Evolutionary conservation across 2,113 vertebrate genomes (phyloP).

Genomic region (Nycticorax nycticorax): DNA sequence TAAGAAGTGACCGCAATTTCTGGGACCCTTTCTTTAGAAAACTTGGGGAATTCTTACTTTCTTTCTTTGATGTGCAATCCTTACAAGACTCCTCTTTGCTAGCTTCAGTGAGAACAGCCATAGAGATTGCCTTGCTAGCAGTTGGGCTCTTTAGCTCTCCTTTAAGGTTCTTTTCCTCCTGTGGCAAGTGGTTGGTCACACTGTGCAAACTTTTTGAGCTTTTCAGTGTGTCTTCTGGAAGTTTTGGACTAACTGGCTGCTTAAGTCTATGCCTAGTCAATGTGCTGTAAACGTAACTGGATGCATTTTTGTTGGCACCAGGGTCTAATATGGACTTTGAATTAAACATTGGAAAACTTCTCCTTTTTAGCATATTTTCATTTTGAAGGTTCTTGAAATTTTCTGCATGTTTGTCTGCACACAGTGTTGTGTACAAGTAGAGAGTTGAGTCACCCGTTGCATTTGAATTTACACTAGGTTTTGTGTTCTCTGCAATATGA

Average conservation of each 20-base stretch:
- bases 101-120: slow-evolving; percentile 74
- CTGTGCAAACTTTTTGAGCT: slow-evolving; percentile 73
- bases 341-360: slow-evolving; percentile 86
- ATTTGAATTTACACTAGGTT: slow-evolving; percentile 46
- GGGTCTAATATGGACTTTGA: slow-evolving; percentile 78
- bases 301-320: slow-evolving; percentile 61
- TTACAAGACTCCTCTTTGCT: slow-evolving; percentile 73
- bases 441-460: slow-evolving; percentile 52
- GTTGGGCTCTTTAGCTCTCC: slow-evolving; percentile 65
- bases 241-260: slow-evolving; percentile 60
- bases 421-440: slow-evolving; percentile 74
- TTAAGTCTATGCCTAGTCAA: slow-evolving; percentile 74
- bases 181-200: slow-evolving; percentile 69
- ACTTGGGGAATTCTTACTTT: slow-evolving; percentile 75
- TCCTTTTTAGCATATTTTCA: slow-evolving; percentile 83
- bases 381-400: slow-evolving; percentile 70
- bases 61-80: slow-evolving; percentile 70
- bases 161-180: slow-evolving; percentile 74
- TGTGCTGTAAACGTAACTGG: slow-evolving; percentile 79
- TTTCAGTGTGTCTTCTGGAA: slow-evolving; percentile 66
- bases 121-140: slow-evolving; percentile 79
- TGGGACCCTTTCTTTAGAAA: slow-evolving; percentile 87
- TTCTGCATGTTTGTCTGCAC: slow-evolving; percentile 66
- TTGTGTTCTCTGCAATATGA: slow-evolving; percentile 68
- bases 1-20: slow-evolving; percentile 87